phyloP scores from a whole-genome alignment of 2,888 invertebrate genomes.

The Campoplex capitator region DNA sequence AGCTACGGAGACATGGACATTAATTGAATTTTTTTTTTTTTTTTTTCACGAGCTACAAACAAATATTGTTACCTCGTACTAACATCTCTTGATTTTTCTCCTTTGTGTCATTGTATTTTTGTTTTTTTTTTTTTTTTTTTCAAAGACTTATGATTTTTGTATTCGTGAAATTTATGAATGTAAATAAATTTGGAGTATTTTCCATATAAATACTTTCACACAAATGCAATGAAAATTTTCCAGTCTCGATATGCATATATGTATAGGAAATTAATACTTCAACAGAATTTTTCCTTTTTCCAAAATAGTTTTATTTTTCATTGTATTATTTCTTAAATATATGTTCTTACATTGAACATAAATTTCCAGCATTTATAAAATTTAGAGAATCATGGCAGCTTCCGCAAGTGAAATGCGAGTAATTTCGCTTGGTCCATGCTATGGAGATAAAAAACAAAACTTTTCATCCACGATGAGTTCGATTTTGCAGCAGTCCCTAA shows the following conservation, averaged over 20 bases:
- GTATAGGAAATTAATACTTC: neutral
- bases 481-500: constrained; percentile 52
- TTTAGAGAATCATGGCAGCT: neutral
- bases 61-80: neutral
- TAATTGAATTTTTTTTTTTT: constrained; percentile 17
- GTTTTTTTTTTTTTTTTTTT: neutral
- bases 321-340: neutral
- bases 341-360: neutral
- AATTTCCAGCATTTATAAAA: neutral
- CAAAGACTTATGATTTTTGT: neutral
- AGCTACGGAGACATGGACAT: constrained; percentile 2
- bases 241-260: too few species aligned
- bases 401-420: neutral
- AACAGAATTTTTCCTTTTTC: neutral
- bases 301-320: neutral
- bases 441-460: constrained; percentile 49
- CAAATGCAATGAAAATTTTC: too few species aligned
- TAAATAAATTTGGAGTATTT: neutral
- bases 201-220: too few species aligned
- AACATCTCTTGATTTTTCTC: neutral
- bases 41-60: neutral
- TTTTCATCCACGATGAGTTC: constrained; percentile 54
- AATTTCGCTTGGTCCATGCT: neutral
- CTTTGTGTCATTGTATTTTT: neutral
- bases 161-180: neutral